Conservation (phyloP, 2,888 invertebrate genomes). For the Drosophila picticornis region DNA sequence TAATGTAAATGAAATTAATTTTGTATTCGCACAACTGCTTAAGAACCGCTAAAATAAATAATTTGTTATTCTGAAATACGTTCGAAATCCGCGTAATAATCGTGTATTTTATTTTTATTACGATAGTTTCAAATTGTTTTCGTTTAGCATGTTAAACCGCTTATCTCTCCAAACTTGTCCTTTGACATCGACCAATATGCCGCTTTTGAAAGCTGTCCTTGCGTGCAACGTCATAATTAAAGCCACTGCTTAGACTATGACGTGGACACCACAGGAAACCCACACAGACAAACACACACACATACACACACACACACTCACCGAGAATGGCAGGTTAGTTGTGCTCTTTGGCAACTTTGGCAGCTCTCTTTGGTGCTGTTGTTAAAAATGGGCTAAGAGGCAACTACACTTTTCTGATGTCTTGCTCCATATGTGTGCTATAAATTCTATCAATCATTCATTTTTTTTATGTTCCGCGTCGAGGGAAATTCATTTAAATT, state of each 20-base stretch:
- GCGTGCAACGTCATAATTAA: slow-evolving; percentile 43
- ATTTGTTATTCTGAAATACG: background rate
- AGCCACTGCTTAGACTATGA: slow-evolving; percentile 8
- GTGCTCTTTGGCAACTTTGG: slow-evolving; percentile 43
- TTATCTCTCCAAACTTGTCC: slow-evolving; percentile 10
- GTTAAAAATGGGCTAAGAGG: slow-evolving; percentile 52
- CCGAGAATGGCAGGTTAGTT: slow-evolving; percentile 8
- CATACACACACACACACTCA: slow-evolving; percentile 9
- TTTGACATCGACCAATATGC: slow-evolving; percentile 11
- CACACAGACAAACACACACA: slow-evolving; percentile 9
- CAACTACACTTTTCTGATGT: slow-evolving; percentile 5
- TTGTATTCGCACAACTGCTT: background rate
- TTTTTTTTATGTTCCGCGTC: slow-evolving; percentile 28
- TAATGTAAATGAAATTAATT: background rate
- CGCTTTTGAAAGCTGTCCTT: slow-evolving; percentile 33
- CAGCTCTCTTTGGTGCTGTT: slow-evolving; percentile 57
- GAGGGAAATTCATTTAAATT: slow-evolving; percentile 72
- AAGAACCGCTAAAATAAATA: background rate
- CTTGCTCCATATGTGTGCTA: slow-evolving; percentile 44
- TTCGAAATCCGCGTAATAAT: background rate
- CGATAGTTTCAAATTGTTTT: background rate
- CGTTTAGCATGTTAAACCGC: background rate
- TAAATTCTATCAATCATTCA: slow-evolving; percentile 43
- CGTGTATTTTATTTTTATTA: background rate
- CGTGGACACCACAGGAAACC: background rate